These are phyloP conservation scores for Phymastichus coffea DNA, from an alignment of 1,140 invertebrate species.

Conservation along the genomic window DNA sequence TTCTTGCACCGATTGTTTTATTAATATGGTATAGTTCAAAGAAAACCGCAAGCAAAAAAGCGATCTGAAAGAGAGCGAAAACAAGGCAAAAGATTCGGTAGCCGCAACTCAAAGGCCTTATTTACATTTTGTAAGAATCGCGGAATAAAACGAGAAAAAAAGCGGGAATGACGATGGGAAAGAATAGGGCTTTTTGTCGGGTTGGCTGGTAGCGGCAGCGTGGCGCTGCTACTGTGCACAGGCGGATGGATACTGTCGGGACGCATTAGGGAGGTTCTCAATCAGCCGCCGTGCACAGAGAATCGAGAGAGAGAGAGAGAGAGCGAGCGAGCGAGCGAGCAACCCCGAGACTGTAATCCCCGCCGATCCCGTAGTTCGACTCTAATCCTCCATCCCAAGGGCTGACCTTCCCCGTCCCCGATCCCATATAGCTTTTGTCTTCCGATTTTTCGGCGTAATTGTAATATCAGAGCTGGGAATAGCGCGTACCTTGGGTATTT, in stretches of 20 bases:
- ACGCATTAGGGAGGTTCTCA: conserved; percentile 57
- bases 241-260: conserved; percentile 55
- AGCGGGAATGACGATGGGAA: neutral
- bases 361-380: conserved; percentile 27
- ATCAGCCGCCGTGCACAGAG: conserved; percentile 40
- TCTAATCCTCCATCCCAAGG: conserved; percentile 16
- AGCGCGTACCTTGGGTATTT: no score
- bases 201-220: no score
- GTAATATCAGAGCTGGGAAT: no score
- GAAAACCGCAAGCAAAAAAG: neutral
- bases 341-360: conserved; percentile 48
- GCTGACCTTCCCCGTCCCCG: conserved; percentile 22
- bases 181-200: conserved; percentile 24
- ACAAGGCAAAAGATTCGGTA: neutral
- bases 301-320: conserved; percentile 40
- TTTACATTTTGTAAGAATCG: conserved; percentile 9
- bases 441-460: no score
- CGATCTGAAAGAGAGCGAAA: neutral
- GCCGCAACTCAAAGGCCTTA: neutral
- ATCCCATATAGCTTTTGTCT: no score
- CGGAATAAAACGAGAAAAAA: neutral
- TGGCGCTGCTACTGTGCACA: conserved; percentile 37
- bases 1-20: no score
- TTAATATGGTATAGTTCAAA: no score
- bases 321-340: conserved; percentile 39